phyloP scores from a whole-genome alignment of 2,113 vertebrate species.

The Ictidomys tridecemlineatus region DNA sequence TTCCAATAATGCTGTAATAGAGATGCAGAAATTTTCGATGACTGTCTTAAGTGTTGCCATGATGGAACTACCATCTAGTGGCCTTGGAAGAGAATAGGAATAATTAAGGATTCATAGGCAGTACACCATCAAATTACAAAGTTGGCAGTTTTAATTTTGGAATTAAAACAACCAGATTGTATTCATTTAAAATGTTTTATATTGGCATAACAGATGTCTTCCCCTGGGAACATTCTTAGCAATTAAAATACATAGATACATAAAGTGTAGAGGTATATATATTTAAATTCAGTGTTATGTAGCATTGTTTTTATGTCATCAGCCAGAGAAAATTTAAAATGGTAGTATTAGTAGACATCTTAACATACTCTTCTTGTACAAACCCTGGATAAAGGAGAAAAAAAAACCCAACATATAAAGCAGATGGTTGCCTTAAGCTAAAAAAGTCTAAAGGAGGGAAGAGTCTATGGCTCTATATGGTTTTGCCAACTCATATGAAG shows the following conservation, averaged over 20 bases:
- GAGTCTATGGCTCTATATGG: conserved; percentile 14
- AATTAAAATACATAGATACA: conserved; percentile 73
- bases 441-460: conserved; percentile 17
- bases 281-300: conserved; percentile 49
- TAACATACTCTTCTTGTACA: conserved; percentile 20
- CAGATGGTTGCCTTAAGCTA: conserved; percentile 56
- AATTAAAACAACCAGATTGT: conserved; percentile 79
- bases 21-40: conserved; percentile 47
- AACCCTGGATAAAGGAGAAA: neutral
- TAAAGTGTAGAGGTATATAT: conserved; percentile 1
- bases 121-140: conserved; percentile 64
- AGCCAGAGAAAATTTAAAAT: conserved; percentile 58
- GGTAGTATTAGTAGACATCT: conserved; percentile 35
- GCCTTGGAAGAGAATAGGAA: conserved; percentile 54
- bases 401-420: conserved; percentile 30
- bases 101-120: conserved; percentile 72
- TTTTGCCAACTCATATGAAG: neutral
- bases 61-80: conserved; percentile 50
- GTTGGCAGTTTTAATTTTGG: conserved; percentile 77
- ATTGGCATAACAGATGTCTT: conserved; percentile 78
- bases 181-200: conserved; percentile 79
- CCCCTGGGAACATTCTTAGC: conserved; percentile 68
- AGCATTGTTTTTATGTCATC: conserved; percentile 51
- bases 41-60: neutral
- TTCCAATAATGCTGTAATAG: conserved; percentile 47